Percentiles rank a stretch among this genome's conserved stretches.
Conservation (phyloP, 2,888 invertebrate species). For the Oasisia sp. region DNA sequence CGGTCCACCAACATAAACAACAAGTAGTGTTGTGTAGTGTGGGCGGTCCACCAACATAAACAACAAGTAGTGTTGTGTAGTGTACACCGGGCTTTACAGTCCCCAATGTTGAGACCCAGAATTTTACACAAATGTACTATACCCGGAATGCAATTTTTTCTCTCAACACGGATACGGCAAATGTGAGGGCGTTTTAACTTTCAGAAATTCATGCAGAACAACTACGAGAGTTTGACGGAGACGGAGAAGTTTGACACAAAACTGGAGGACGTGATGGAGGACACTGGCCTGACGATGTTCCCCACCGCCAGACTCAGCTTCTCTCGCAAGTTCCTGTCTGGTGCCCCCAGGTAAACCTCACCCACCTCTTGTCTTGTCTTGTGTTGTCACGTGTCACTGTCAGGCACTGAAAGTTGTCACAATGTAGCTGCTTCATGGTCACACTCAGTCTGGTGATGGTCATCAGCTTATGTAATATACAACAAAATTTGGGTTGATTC, state of each 20-base stretch:
- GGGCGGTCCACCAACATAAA: too few species aligned
- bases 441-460: too few species aligned
- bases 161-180: neutral
- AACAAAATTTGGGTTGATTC: too few species aligned
- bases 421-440: too few species aligned
- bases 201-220: conserved; percentile 54
- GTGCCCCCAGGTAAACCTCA: conserved; percentile 23
- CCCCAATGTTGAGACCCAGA: too few species aligned
- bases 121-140: neutral
- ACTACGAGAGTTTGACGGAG: conserved; percentile 50
- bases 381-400: neutral
- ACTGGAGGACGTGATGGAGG: conserved; percentile 51
- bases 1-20: too few species aligned
- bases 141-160: neutral
- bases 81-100: too few species aligned
- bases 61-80: too few species aligned
- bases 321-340: conserved; percentile 53
- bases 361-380: neutral
- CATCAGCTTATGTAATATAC: too few species aligned
- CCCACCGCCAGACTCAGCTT: conserved; percentile 52
- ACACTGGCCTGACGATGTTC: conserved; percentile 38
- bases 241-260: conserved; percentile 51
- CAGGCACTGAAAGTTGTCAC: too few species aligned
- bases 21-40: too few species aligned
- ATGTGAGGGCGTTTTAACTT: conserved; percentile 34